phyloP scores from a whole-genome alignment of 2,113 vertebrate genomes.

The Poecile atricapillus region DNA sequence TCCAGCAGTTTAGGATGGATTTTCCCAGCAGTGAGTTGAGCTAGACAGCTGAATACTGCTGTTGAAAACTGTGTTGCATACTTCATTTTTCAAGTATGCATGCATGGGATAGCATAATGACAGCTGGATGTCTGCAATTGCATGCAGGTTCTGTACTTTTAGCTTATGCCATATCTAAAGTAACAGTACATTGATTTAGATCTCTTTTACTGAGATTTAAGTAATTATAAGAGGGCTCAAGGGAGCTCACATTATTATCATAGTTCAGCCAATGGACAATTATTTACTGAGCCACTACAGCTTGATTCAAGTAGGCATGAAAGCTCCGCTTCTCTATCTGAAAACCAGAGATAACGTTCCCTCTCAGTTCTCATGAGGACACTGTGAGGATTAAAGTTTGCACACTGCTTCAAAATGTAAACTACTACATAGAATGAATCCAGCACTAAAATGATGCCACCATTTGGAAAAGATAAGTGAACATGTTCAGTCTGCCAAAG shows the following conservation, averaged over 20 bases:
- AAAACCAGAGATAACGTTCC: not conserved
- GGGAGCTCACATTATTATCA: not conserved
- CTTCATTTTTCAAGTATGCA: not conserved
- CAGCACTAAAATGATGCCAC: not conserved
- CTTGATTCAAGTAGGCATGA: not conserved
- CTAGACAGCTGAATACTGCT: not conserved
- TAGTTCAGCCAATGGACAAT: not conserved
- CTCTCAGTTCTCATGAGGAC: not conserved
- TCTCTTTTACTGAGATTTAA: not conserved
- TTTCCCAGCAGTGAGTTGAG: not conserved
- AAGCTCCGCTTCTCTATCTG: not conserved
- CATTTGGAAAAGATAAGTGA: not conserved
- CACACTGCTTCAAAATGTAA: not conserved
- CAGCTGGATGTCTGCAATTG: not conserved
- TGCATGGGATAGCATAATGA: fast-evolving
- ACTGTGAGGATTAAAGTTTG: not conserved
- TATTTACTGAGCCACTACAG: not conserved
- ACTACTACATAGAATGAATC: not conserved
- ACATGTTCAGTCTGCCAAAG: not conserved
- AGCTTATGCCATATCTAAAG: not conserved
- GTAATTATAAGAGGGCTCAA: not conserved
- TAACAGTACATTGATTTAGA: not conserved
- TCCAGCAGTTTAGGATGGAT: not conserved
- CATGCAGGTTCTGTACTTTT: not conserved
- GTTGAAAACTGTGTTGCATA: not conserved